Evolutionary conservation across 1,140 invertebrate species (phyloP), one percentile per base, ranked within the genome.

Genomic region (Ostrea denselamellosa): DNA sequence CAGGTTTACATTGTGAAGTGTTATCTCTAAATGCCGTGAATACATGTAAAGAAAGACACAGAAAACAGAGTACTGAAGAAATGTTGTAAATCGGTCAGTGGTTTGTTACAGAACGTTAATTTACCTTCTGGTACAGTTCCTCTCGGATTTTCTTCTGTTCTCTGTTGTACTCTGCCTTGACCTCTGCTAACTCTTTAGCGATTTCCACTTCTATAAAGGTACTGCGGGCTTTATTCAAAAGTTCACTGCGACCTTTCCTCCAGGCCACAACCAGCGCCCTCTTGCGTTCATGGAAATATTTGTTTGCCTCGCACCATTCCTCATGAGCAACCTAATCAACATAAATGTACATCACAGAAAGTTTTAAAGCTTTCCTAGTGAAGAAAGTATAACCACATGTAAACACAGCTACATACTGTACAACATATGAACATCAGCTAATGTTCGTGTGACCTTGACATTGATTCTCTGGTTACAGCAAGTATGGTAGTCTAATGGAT

Each of bases 71-170:
- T 44, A 44, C 34, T 5, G 1, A 44, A 44, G 34, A 44, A 44
- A 44, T 44, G 34, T 44, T 44, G 34, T 44, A 44, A 44, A 44
- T 44, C 34, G 1, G 34, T 44, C 34, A 44, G 34, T 44, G 5
- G 1, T 44, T 44, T 44, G 34, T 44, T 2, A 44, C 34, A 44
- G 34, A 44, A 5, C 17, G 10, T 54, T 44, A 28, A 86, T 77
- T 87, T 83, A 94, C 94, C 91, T 93, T 94, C 34, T 92, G 89
- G 90, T 93, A 93, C 0, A 94, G 88, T 14, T 90, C 90, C 19
- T 93, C 90, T 88, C 93, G 92, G 8, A 94, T 56, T 84, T 93
- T 91, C 85, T 91, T 92, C 58, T 94, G 93, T 87, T 91, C 88
- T 58, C 91, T 89, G n/a, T 81, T 86, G 71, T 92, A 91, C 81